These are phyloP conservation scores for Agrypnus murinus DNA, from an alignment of 2,888 invertebrate genomes.

Conservation along the genomic window DNA sequence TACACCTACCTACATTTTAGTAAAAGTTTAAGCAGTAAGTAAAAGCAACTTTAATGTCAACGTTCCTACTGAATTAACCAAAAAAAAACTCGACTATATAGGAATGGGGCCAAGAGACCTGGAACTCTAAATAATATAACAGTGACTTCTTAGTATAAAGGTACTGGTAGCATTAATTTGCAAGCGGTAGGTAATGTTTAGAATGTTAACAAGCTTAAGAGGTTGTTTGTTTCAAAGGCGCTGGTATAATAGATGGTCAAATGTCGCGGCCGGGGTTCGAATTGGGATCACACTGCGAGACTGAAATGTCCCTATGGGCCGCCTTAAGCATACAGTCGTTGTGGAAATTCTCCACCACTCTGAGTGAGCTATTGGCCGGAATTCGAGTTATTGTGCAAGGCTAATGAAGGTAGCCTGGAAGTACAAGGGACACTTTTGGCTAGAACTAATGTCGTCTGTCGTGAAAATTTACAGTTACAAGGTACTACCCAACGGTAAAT, in stretches of 20 bases:
- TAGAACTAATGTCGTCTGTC: conserved; percentile 63
- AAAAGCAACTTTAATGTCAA: conserved; percentile 3
- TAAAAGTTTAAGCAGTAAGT: not conserved
- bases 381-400: conserved; percentile 58
- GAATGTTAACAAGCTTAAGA: conserved; percentile 31
- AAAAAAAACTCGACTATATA: not conserved
- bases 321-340: conserved; percentile 64
- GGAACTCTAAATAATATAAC: not conserved
- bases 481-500: conserved; percentile 41
- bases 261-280: conserved; percentile 66
- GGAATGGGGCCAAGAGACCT: not conserved
- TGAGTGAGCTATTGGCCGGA: conserved; percentile 62
- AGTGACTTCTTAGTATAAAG: conserved; percentile 1
- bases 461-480: conserved; percentile 62
- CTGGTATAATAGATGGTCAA: conserved; percentile 67
- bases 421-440: conserved; percentile 58
- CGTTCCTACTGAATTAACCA: not conserved
- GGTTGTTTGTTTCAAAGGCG: conserved; percentile 61
- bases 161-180: conserved; percentile 9
- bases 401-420: conserved; percentile 52
- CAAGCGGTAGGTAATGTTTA: conserved; percentile 15
- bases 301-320: conserved; percentile 67
- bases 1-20: too few relatives aligned
- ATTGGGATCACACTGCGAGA: conserved; percentile 67
- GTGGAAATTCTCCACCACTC: conserved; percentile 63